phyloP scores from a whole-genome alignment of 1,140 invertebrate species.

The Metopolophium dirhodum region DNA sequence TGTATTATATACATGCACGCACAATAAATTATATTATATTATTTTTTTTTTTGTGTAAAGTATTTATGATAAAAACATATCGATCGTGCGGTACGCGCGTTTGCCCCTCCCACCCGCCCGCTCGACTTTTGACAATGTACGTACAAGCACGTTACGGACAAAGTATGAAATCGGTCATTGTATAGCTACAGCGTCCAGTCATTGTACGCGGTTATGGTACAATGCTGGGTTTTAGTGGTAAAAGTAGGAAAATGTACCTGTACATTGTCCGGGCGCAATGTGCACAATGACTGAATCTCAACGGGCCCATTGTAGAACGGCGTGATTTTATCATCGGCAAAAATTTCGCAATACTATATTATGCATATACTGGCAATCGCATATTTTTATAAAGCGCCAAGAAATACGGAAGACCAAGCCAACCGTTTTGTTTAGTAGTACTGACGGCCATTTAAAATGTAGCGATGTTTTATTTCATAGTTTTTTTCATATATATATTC shows the following conservation, averaged over 20 bases:
- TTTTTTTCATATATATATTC: background rate
- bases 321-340: background rate
- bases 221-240: background rate
- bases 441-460: background rate
- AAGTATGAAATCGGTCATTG: conserved; percentile 1
- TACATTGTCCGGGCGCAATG: background rate
- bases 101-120: background rate
- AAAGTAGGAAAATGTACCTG: background rate
- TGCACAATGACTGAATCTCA: background rate
- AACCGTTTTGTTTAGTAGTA: background rate
- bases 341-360: background rate
- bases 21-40: background rate
- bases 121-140: background rate
- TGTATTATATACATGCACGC: background rate
- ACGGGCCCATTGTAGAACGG: background rate
- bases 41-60: too few relatives aligned
- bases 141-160: background rate
- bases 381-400: background rate
- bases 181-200: background rate
- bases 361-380: background rate
- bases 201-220: background rate
- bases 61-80: conserved; percentile 3
- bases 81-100: background rate
- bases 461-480: background rate
- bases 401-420: background rate